Evolutionary conservation across 2,797 vertebrate species (phyloP), one percentile per base, ranked within the genome.

Genomic region (Centropyge bicolor): DNA sequence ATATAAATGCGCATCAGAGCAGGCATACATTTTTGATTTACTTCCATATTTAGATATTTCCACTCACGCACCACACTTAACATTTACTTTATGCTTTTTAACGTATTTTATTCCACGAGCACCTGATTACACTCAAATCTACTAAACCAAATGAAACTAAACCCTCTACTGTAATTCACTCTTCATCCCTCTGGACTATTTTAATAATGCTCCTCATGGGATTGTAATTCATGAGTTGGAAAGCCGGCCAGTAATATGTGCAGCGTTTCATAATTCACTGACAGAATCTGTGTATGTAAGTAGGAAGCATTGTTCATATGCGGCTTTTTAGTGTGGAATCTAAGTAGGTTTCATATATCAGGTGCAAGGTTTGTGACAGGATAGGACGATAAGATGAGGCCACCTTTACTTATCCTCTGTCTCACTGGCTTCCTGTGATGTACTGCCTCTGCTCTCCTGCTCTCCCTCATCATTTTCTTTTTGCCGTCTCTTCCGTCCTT

Each of bases 381-480:
- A 92, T 77, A 93, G 90, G 88, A 91, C 86, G 78, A 89, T 90
- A 88, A 88, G 89, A 92, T 84, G 89, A 86, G 89, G 88, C 91
- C 86, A 92, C 91, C 88, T 93, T 92, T 88, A 91, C 88, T 92
- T 92, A 86, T 93, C 88, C 91, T 87, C 86, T 81, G 84, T 89
- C 83, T 90, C 66, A 38, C 67, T 68, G 87, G 83, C 89, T 91
- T 74, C 38, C 56, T 77, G 80, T 92, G 90, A 93, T 93, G 77
- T 83, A 93, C 87, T 93, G 86, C 86, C 87, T 85, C 86, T 89
- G 88, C 89, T 91, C 88, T 70, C 86, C 86, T 87, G 88, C 79
- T 92, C 85, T 85, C 82, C 80, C 87, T 89, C 90, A 89, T 94
- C 87, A 83, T 91, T 87, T 89, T 87, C 86, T 80, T 84, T 72